Conservation (phyloP, 2,888 invertebrate species). For the Acanthosepion pharaonis region DNA sequence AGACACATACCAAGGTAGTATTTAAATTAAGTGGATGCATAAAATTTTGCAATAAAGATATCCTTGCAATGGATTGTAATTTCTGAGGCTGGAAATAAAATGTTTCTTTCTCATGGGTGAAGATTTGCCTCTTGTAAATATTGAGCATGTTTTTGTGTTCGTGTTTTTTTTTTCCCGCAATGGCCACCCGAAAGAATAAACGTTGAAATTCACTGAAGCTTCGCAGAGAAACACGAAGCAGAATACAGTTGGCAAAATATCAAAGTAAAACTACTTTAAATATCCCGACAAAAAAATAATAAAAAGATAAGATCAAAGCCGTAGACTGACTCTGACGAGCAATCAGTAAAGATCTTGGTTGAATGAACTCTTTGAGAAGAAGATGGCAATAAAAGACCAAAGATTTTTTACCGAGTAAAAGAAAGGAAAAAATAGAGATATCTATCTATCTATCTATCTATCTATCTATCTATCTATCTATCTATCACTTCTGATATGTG, state of each 20-base stretch:
- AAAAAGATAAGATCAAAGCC: neutral
- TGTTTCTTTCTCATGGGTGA: neutral
- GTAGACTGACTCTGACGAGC: neutral
- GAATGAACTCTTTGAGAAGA: neutral
- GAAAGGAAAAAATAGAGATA: neutral
- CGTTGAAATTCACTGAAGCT: neutral
- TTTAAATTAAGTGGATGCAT: neutral
- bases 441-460: no score
- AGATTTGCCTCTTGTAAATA: neutral
- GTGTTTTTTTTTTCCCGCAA: neutral
- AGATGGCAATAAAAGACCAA: neutral
- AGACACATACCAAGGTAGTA: neutral
- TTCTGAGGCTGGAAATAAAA: neutral
- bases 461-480: no score
- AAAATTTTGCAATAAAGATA: neutral
- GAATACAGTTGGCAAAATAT: neutral
- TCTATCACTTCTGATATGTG: no score
- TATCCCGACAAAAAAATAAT: neutral
- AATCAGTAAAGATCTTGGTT: neutral
- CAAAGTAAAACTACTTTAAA: neutral
- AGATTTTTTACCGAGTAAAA: neutral
- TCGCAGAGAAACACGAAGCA: neutral
- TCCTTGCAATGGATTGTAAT: neutral
- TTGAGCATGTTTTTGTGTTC: neutral
- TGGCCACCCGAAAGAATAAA: neutral